Conservation (phyloP, 2,797 vertebrate genomes). For the Pyrocephalus nanus region DNA sequence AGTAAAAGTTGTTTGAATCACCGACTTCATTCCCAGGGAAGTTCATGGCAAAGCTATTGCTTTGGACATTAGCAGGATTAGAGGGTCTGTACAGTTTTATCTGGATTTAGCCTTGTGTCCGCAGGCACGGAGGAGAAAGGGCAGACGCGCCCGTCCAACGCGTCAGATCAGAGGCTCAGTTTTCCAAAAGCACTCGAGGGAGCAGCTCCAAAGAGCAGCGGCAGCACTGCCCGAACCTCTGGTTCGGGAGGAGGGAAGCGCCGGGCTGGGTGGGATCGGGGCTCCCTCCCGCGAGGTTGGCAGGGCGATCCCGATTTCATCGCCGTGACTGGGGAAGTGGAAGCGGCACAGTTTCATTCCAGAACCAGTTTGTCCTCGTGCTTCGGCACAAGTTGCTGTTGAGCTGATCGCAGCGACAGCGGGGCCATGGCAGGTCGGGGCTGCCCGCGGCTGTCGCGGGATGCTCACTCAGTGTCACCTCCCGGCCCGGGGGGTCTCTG, state of each 20-base stretch:
- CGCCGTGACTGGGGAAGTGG: neutral
- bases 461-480: neutral
- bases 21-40: neutral
- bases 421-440: neutral
- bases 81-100: neutral
- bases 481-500: neutral
- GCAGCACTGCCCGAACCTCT: neutral
- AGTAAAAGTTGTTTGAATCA: neutral
- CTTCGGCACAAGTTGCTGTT: neutral
- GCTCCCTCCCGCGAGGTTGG: neutral
- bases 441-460: neutral
- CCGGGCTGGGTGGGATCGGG: neutral
- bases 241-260: no score
- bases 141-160: neutral
- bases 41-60: neutral
- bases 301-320: neutral
- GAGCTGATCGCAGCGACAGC: neutral
- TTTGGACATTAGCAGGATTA: neutral
- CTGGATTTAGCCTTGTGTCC: neutral
- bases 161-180: fast-evolving
- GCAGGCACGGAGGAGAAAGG: fast-evolving
- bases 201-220: neutral
- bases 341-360: neutral
- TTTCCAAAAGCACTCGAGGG: neutral
- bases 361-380: neutral